Conservation (phyloP, 2,888 invertebrate genomes). For the Liodrosophila aerea region DNA sequence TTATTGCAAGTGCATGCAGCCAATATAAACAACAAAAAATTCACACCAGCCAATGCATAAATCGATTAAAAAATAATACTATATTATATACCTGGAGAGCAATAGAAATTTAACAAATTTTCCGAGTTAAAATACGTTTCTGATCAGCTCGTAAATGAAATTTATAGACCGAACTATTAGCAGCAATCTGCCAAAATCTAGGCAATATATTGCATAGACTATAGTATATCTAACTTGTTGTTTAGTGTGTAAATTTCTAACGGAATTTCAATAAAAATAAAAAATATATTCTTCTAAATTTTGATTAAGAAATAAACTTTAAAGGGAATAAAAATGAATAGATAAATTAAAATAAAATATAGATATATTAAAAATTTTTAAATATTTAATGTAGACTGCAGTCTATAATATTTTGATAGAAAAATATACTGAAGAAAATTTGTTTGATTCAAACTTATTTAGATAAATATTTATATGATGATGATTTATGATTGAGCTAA, state of each 20-base stretch:
- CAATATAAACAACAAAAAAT: conserved; percentile 19
- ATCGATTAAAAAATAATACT: not conserved
- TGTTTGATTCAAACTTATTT: no score
- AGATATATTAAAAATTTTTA: not conserved
- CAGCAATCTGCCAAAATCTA: conserved; percentile 19
- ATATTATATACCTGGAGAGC: not conserved
- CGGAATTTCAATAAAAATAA: not conserved
- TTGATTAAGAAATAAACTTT: not conserved
- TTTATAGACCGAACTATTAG: conserved; percentile 35
- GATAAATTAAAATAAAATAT: conserved; percentile 4
- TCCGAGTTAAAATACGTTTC: no score
- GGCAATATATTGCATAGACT: conserved; percentile 11
- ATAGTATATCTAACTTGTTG: no score
- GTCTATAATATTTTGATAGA: not conserved
- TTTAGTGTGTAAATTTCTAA: not conserved
- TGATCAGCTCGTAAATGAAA: conserved; percentile 13
- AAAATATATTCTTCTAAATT: conserved; percentile 4
- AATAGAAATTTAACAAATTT: conserved; percentile 2
- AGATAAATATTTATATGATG: no score
- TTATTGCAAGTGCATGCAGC: conserved; percentile 10
- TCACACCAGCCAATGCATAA: not conserved
- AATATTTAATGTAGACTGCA: not conserved
- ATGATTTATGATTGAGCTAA: no score
- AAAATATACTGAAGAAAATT: not conserved
- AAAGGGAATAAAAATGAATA: conserved; percentile 11